A percentile compares a stretch with the other conserved stretches of the same genome.
These are phyloP conservation scores for Monopterus albus DNA, from an alignment of 2,113 vertebrate genomes.

Conservation along the genomic window DNA sequence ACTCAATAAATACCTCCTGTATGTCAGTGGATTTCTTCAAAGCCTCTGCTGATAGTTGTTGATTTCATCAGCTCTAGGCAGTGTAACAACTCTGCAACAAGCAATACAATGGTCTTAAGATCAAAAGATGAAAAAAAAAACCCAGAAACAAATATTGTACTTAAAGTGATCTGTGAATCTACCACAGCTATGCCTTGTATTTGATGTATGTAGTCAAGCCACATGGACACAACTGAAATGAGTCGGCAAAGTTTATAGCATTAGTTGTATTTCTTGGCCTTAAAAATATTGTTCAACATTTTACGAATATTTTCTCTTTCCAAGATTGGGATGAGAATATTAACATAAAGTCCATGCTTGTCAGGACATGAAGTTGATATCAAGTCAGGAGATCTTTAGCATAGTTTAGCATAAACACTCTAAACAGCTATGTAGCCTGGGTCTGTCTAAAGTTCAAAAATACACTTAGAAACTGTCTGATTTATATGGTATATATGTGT, in stretches of 20 bases:
- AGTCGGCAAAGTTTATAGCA: neutral
- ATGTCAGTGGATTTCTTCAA: slow-evolving; percentile 32
- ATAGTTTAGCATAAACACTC: neutral
- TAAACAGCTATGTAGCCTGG: too few relatives aligned
- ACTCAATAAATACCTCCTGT: slow-evolving; percentile 55
- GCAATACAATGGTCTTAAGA: slow-evolving; percentile 24
- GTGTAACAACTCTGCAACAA: slow-evolving; percentile 23
- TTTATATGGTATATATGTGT: neutral
- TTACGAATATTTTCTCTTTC: neutral
- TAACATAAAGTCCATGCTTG: neutral
- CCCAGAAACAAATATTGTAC: neutral
- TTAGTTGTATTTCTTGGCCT: neutral
- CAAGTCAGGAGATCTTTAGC: too few relatives aligned
- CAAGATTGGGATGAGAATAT: neutral
- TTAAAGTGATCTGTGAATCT: neutral
- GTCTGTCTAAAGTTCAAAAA: neutral
- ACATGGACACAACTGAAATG: neutral
- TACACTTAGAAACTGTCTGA: neutral
- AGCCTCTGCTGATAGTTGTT: slow-evolving; percentile 9
- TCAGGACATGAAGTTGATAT: too few relatives aligned
- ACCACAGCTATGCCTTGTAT: neutral
- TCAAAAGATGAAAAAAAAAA: slow-evolving; percentile 3
- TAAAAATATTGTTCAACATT: neutral
- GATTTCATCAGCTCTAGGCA: slow-evolving; percentile 19
- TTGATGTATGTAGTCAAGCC: neutral